Percentiles rank a stretch among this genome's conserved stretches.
Conservation (phyloP, 2,113 vertebrate genomes). For the Xiphophorus maculatus region DNA sequence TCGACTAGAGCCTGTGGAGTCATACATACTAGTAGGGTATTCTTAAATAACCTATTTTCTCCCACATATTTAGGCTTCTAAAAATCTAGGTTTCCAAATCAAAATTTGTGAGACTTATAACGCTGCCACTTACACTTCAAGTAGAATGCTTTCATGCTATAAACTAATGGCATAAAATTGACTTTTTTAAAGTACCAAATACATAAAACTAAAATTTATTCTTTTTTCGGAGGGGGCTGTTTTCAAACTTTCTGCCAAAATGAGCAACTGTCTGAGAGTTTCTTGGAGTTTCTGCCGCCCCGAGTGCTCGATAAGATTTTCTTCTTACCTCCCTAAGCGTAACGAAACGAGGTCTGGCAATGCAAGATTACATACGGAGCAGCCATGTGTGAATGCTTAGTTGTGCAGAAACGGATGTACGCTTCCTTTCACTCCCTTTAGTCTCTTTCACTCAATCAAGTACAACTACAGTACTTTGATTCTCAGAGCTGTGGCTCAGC, state of each 20-base stretch:
- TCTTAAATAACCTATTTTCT: no score
- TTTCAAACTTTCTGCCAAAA: constrained; percentile 28
- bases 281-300: constrained; percentile 33
- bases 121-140: not conserved
- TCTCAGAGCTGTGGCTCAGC: not conserved
- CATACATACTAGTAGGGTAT: no score
- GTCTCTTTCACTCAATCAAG: not conserved
- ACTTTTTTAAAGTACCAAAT: constrained; percentile 22
- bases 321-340: constrained; percentile 30
- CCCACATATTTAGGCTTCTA: no score
- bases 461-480: not conserved
- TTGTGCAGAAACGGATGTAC: constrained; percentile 40
- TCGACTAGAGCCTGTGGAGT: no score
- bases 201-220: constrained; percentile 19
- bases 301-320: constrained; percentile 54
- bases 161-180: constrained; percentile 24
- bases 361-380: constrained; percentile 42
- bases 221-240: constrained; percentile 18
- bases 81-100: constrained; percentile 15
- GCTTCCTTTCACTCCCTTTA: constrained; percentile 19
- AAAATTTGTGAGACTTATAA: constrained; percentile 19
- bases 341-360: constrained; percentile 49
- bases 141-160: constrained; percentile 8
- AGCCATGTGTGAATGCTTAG: constrained; percentile 34
- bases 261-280: constrained; percentile 25